These are phyloP conservation scores for Acanthis flammea DNA, from an alignment of 2,797 vertebrate genomes.

Conservation along the genomic window DNA sequence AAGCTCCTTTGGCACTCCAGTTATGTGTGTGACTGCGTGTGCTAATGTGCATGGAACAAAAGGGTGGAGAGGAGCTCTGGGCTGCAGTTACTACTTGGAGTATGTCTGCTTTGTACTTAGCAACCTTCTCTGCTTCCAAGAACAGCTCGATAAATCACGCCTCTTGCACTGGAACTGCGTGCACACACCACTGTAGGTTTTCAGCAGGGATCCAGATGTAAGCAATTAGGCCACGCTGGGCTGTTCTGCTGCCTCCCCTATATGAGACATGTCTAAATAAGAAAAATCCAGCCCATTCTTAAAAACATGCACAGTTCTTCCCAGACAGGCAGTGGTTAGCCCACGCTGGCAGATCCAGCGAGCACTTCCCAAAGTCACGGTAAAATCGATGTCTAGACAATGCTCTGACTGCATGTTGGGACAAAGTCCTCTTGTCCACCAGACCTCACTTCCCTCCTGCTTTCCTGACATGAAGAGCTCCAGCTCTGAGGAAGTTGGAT, in stretches of 20 bases:
- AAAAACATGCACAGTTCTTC: background rate
- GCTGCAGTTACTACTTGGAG: conserved; percentile 4
- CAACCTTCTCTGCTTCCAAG: conserved; percentile 16
- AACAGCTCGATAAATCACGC: conserved; percentile 51
- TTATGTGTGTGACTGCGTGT: background rate
- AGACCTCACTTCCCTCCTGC: background rate
- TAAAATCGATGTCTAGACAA: background rate
- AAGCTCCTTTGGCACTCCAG: background rate
- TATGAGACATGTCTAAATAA: background rate
- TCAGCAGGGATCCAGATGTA: conserved; percentile 6
- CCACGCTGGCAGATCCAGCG: background rate
- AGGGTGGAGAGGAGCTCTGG: background rate
- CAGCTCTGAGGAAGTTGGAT: background rate
- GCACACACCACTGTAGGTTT: background rate
- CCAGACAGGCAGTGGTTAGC: conserved; percentile 46
- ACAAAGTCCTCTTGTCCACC: background rate
- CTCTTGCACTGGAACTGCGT: conserved; percentile 10
- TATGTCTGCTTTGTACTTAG: background rate
- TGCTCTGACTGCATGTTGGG: background rate
- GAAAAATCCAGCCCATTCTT: background rate
- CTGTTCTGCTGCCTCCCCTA: conserved; percentile 6
- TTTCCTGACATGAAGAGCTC: background rate
- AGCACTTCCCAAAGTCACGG: background rate
- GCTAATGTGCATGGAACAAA: background rate
- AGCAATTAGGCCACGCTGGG: conserved; percentile 20